A percentile compares a stretch with the other conserved stretches of the same genome.
These are phyloP conservation scores for Watsonalla binaria DNA, from an alignment of 2,888 invertebrate species.

Conservation along the genomic window DNA sequence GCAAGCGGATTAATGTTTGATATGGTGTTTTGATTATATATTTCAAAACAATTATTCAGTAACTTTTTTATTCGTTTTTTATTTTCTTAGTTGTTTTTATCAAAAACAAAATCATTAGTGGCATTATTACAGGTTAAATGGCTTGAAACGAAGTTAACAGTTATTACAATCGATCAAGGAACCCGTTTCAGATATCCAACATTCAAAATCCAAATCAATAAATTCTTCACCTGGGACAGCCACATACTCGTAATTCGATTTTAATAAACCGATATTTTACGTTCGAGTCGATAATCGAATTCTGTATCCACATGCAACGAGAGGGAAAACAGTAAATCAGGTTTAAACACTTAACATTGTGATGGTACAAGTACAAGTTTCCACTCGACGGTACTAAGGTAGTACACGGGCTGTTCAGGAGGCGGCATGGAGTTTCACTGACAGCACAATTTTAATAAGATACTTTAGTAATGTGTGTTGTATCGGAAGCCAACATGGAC, in stretches of 20 bases:
- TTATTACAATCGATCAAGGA: background rate
- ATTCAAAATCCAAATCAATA: background rate
- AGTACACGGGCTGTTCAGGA: slow-evolving; percentile 22
- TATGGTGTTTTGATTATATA: background rate
- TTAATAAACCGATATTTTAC: background rate
- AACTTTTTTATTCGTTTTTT: too few relatives aligned
- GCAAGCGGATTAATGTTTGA: background rate
- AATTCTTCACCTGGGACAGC: background rate
- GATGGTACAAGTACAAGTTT: slow-evolving; percentile 15
- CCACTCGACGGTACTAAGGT: slow-evolving; percentile 7
- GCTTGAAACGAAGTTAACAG: too few relatives aligned
- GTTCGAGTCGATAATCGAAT: background rate
- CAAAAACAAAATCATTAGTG: too few relatives aligned
- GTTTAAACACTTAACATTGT: slow-evolving; percentile 24
- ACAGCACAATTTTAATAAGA: slow-evolving; percentile 37
- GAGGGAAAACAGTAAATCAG: slow-evolving; percentile 3
- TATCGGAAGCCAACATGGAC: background rate
- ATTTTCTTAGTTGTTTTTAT: too few relatives aligned
- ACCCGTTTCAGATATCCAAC: background rate
- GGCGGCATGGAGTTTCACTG: slow-evolving; percentile 49
- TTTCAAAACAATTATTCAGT: background rate
- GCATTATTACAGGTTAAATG: too few relatives aligned
- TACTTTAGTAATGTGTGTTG: background rate
- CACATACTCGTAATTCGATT: background rate
- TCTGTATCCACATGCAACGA: background rate